phyloP scores from a whole-genome alignment of 2,888 invertebrate species.

The Eurytoma californica region DNA sequence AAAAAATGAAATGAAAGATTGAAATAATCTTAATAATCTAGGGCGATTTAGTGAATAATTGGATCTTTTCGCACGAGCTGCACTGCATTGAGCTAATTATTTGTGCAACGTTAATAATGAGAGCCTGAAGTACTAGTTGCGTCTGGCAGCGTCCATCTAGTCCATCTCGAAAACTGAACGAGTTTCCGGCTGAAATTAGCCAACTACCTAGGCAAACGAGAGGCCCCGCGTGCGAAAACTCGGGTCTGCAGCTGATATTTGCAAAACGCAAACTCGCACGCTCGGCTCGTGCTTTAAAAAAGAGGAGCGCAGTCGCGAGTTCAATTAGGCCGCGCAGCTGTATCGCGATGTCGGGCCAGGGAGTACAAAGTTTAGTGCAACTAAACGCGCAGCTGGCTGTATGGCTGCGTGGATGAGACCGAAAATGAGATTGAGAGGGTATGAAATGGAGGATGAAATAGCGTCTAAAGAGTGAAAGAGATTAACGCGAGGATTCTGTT shows the following conservation, averaged over 20 bases:
- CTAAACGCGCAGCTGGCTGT: neutral
- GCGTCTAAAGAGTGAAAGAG: slow-evolving; percentile 24
- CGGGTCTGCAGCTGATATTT: slow-evolving; percentile 11
- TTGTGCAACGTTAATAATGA: slow-evolving; percentile 24
- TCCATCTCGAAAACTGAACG: neutral
- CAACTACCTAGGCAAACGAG: slow-evolving; percentile 1
- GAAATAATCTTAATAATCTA: too few species aligned
- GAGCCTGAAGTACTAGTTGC: slow-evolving; percentile 1
- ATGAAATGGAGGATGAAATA: slow-evolving; percentile 19
- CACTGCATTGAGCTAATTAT: slow-evolving; percentile 32
- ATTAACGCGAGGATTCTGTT: slow-evolving; percentile 13
- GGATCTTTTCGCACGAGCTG: too few species aligned
- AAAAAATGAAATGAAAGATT: too few species aligned
- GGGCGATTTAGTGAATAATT: too few species aligned
- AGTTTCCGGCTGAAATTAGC: slow-evolving; percentile 18
- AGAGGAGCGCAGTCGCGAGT: neutral
- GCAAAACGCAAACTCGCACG: neutral
- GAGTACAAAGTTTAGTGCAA: neutral
- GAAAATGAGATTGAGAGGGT: slow-evolving; percentile 25
- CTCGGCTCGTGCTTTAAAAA: neutral
- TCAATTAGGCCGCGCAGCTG: slow-evolving; percentile 17
- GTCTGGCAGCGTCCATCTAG: neutral
- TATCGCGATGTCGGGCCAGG: slow-evolving; percentile 6
- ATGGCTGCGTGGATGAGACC: neutral
- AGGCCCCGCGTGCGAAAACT: neutral